Percentiles rank a stretch among this genome's conserved stretches.
phyloP scores from a whole-genome alignment of 2,113 vertebrate genomes.

The Nanorana parkeri region DNA sequence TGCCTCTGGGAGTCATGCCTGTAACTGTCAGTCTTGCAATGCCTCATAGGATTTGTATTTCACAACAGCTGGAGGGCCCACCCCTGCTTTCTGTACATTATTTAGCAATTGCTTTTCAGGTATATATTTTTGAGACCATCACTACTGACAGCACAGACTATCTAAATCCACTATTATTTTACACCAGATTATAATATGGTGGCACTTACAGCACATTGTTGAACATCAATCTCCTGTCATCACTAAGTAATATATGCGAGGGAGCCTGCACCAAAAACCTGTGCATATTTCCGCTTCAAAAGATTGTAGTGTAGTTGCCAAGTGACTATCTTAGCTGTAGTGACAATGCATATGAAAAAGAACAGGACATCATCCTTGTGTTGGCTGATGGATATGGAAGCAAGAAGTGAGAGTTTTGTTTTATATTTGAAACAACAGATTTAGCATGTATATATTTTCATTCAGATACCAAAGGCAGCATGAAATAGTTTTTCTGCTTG shows the following conservation, averaged over 20 bases:
- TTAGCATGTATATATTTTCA: not conserved
- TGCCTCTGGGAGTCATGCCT: too few relatives aligned
- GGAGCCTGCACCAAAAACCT: not conserved
- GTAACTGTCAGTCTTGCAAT: too few relatives aligned
- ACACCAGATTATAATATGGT: slow-evolving; percentile 7
- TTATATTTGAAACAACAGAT: not conserved
- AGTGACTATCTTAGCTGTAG: not conserved
- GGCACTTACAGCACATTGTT: not conserved
- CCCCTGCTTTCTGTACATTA: too few relatives aligned
- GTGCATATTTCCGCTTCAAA: not conserved
- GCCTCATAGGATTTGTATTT: too few relatives aligned
- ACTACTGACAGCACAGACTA: not conserved
- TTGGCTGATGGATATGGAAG: not conserved
- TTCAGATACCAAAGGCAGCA: not conserved
- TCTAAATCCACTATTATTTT: not conserved
- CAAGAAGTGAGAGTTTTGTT: not conserved
- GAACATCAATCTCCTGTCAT: not conserved
- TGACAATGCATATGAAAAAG: not conserved
- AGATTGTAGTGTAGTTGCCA: slow-evolving; percentile 41
- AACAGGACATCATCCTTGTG: not conserved
- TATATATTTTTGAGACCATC: too few relatives aligned
- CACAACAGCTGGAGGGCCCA: too few relatives aligned
- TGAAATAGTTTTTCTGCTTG: not conserved
- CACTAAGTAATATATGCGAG: not conserved
- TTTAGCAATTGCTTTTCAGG: too few relatives aligned